Conservation (phyloP, 2,797 vertebrate species). For the Lycodopsis pacificus region DNA sequence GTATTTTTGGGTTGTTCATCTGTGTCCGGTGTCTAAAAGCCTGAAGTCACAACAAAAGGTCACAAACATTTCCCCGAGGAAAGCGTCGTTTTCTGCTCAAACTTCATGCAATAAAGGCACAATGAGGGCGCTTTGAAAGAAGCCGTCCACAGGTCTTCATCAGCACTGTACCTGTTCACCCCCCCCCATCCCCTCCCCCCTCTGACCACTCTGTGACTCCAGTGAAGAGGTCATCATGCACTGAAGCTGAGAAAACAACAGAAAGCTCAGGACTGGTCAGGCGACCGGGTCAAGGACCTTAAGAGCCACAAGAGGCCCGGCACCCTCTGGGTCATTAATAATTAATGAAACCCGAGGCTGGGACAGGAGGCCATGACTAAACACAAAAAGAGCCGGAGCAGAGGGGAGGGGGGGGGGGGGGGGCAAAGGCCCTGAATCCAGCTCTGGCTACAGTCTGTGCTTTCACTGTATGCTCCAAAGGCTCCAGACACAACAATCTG, state of each 20-base stretch:
- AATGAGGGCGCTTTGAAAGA: background rate
- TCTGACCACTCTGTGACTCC: constrained; percentile 1
- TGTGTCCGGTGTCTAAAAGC: background rate
- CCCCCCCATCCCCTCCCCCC: background rate
- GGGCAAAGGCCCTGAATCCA: constrained; percentile 30
- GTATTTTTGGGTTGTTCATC: background rate
- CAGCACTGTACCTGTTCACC: constrained; percentile 25
- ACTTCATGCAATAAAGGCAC: background rate
- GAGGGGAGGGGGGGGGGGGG: background rate
- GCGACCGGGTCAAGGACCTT: constrained; percentile 76
- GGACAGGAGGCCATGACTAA: constrained; percentile 79
- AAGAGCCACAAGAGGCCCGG: constrained; percentile 62
- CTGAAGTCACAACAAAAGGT: background rate
- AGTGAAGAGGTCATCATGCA: constrained; percentile 59
- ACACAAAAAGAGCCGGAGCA: constrained; percentile 48
- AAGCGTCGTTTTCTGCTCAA: background rate
- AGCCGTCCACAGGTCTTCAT: background rate
- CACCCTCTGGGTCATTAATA: constrained; percentile 79
- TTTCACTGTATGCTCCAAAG: constrained; percentile 67
- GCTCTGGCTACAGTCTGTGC: constrained; percentile 47
- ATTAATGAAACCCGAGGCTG: constrained; percentile 84
- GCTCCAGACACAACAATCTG: constrained; percentile 75
- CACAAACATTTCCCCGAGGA: background rate
- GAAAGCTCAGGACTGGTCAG: constrained; percentile 67
- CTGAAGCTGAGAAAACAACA: constrained; percentile 76